These are phyloP conservation scores for Ophraella communa DNA, from an alignment of 2,888 invertebrate species.

Conservation along the genomic window DNA sequence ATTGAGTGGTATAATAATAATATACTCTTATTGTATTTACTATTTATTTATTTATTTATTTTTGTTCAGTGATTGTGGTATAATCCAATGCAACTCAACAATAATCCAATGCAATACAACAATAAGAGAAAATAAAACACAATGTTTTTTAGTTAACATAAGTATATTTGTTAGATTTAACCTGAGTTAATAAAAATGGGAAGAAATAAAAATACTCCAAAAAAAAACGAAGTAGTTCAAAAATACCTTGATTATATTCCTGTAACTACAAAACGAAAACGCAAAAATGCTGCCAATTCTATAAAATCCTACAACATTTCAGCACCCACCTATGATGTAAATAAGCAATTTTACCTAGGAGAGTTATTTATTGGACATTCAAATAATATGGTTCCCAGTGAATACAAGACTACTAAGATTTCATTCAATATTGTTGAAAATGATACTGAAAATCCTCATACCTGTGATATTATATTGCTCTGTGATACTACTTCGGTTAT, in stretches of 20 bases:
- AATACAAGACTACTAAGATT: slow-evolving; percentile 46
- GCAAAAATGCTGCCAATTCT: slow-evolving; percentile 2
- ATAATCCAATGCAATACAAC: no score
- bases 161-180: no score
- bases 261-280: slow-evolving; percentile 36
- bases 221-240: slow-evolving; percentile 26
- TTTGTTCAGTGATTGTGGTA: no score
- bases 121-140: no score
- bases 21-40: no score
- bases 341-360: slow-evolving; percentile 44
- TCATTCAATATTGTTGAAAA: slow-evolving; percentile 34
- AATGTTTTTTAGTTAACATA: no score
- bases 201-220: slow-evolving; percentile 28
- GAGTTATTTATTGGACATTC: slow-evolving; percentile 49
- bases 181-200: slow-evolving; percentile 12
- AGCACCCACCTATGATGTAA: slow-evolving; percentile 27
- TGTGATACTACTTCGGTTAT: slow-evolving; percentile 42
- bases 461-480: slow-evolving; percentile 34
- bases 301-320: slow-evolving; percentile 27
- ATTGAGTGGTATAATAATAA: no score
- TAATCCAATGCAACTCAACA: no score
- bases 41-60: no score
- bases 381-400: slow-evolving; percentile 47
- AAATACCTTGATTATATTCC: slow-evolving; percentile 35
- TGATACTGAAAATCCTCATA: not conserved